phyloP scores from a whole-genome alignment of 2,797 vertebrate genomes.

The Triplophysa yarkandensis region DNA sequence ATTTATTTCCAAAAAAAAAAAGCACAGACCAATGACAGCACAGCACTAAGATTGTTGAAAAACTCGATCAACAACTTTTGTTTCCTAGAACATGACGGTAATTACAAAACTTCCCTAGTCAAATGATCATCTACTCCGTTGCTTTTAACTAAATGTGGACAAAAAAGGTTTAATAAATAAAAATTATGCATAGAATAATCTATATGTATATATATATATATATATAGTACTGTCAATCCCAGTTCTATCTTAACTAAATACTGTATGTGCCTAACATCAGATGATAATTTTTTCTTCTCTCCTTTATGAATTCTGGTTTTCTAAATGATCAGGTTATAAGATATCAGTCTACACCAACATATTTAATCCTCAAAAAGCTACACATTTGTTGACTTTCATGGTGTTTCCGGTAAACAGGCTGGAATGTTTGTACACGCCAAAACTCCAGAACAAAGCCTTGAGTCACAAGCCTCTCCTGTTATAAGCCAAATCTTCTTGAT shows the following conservation, averaged over 20 bases:
- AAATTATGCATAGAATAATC: too few relatives aligned
- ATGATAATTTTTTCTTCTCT: neutral
- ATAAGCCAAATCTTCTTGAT: too few relatives aligned
- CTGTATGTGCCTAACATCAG: neutral
- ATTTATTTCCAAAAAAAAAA: neutral
- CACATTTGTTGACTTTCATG: neutral
- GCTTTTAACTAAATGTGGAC: neutral
- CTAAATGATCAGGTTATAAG: neutral
- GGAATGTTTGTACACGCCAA: constrained; percentile 22
- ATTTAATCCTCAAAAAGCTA: neutral
- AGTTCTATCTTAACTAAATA: neutral
- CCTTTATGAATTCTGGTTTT: too few relatives aligned
- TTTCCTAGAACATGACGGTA: neutral
- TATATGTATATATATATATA: too few relatives aligned
- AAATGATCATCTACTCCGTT: neutral
- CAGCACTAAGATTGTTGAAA: neutral
- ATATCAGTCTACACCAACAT: neutral
- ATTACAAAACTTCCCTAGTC: neutral
- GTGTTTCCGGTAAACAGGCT: neutral
- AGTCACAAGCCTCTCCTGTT: constrained; percentile 9
- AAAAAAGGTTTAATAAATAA: neutral
- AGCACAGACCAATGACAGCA: constrained; percentile 18
- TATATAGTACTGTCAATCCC: too few relatives aligned
- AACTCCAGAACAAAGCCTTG: neutral
- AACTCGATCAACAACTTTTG: constrained; percentile 8